These are phyloP conservation scores for Anodontia alba DNA, from an alignment of 2,888 invertebrate genomes.

Conservation along the genomic window DNA sequence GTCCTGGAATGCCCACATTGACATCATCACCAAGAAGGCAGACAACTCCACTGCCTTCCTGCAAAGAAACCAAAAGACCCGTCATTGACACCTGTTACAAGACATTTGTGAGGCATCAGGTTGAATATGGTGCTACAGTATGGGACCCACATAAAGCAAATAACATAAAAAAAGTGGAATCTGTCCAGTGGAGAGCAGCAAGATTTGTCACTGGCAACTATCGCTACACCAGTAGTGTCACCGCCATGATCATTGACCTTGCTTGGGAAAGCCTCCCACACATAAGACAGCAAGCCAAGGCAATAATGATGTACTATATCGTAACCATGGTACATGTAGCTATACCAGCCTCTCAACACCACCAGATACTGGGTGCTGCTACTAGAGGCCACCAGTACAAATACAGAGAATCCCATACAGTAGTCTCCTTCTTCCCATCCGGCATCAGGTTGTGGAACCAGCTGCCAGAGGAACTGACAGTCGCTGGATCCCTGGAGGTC, in stretches of 20 bases:
- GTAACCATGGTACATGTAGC: background rate
- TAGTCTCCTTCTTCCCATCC: too few relatives aligned
- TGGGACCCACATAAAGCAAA: background rate
- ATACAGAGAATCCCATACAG: background rate
- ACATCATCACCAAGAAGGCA: constrained; percentile 15
- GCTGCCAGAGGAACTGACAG: too few relatives aligned
- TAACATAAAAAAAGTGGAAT: background rate
- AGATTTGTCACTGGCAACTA: background rate
- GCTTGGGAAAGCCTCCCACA: too few relatives aligned
- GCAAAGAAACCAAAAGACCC: background rate
- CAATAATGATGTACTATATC: too few relatives aligned
- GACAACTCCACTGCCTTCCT: constrained; percentile 15
- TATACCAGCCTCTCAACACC: background rate
- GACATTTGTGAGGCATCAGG: background rate
- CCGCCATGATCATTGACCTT: background rate
- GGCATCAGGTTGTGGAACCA: too few relatives aligned
- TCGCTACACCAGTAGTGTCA: background rate
- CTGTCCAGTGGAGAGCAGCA: constrained; percentile 16
- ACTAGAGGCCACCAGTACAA: background rate
- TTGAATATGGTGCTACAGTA: background rate
- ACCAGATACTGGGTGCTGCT: too few relatives aligned
- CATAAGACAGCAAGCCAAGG: too few relatives aligned
- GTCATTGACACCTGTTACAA: constrained; percentile 5
- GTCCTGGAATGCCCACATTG: constrained; percentile 16
- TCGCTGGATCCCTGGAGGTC: too few relatives aligned